Conservation (phyloP, 2,797 vertebrate species). For the Enteromius trimaculatus region DNA sequence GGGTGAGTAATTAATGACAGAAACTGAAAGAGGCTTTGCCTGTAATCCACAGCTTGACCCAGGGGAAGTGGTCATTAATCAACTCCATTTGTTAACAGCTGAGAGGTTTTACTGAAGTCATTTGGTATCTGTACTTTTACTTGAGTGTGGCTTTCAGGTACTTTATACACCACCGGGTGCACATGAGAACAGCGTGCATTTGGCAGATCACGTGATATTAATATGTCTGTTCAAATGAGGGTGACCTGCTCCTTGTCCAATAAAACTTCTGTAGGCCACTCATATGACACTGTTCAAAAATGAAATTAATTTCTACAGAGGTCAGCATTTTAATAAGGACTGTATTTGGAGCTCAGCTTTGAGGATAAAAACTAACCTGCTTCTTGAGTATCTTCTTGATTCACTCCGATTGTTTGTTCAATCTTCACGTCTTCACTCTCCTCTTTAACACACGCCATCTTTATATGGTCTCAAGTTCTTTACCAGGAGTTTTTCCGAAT, state of each 20-base stretch:
- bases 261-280: background rate
- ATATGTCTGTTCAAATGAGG: background rate
- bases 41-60: no score
- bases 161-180: background rate
- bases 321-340: background rate
- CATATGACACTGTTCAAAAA: background rate
- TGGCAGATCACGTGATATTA: background rate
- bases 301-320: background rate
- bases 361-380: background rate
- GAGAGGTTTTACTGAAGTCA: no score
- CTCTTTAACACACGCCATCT: background rate
- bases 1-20: no score
- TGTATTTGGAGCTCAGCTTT: background rate
- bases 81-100: no score
- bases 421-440: background rate
- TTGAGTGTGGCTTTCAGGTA: no score
- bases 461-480: background rate
- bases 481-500: background rate
- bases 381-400: background rate
- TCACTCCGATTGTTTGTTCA: background rate
- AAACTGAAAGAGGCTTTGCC: no score
- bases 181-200: background rate
- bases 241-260: background rate
- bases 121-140: no score
- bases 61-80: no score